These are phyloP conservation scores for Caenorhabditis becei DNA, from an alignment of 2,888 invertebrate species.

Conservation along the genomic window DNA sequence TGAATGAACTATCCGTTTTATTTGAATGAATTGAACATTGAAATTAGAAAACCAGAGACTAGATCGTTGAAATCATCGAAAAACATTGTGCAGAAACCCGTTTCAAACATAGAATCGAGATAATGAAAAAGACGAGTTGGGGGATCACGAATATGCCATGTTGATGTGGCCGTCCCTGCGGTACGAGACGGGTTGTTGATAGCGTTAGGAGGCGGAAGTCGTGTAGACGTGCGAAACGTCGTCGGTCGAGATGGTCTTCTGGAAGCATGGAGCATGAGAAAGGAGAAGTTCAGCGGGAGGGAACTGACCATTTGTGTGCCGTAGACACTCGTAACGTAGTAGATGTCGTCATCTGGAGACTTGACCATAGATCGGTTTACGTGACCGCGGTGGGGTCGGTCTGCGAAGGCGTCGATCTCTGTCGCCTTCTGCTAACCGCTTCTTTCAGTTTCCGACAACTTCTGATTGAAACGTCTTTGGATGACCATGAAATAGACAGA, in stretches of 20 bases:
- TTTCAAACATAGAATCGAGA: too few relatives aligned
- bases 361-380: conserved; percentile 40
- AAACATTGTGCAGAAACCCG: too few relatives aligned
- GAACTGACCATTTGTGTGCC: too few relatives aligned
- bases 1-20: too few relatives aligned
- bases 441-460: too few relatives aligned
- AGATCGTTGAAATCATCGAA: too few relatives aligned
- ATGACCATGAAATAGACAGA: conserved; percentile 21
- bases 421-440: conserved; percentile 51
- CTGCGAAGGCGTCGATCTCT: conserved; percentile 51
- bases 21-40: too few relatives aligned
- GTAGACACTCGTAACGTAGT: conserved; percentile 26
- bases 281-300: background rate
- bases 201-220: conserved; percentile 21
- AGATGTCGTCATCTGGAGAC: conserved; percentile 40
- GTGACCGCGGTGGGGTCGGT: conserved; percentile 17
- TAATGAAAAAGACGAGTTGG: too few relatives aligned
- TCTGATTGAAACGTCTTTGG: conserved; percentile 36
- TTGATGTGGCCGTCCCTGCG: conserved; percentile 49
- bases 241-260: conserved; percentile 51
- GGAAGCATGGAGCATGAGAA: conserved; percentile 15
- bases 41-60: too few relatives aligned
- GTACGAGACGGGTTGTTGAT: conserved; percentile 24
- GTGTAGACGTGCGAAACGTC: conserved; percentile 43
- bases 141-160: conserved; percentile 59